Base-by-base conservation (phyloP, 2,797 vertebrate species). In the Pyrocephalus nanus region DNA sequence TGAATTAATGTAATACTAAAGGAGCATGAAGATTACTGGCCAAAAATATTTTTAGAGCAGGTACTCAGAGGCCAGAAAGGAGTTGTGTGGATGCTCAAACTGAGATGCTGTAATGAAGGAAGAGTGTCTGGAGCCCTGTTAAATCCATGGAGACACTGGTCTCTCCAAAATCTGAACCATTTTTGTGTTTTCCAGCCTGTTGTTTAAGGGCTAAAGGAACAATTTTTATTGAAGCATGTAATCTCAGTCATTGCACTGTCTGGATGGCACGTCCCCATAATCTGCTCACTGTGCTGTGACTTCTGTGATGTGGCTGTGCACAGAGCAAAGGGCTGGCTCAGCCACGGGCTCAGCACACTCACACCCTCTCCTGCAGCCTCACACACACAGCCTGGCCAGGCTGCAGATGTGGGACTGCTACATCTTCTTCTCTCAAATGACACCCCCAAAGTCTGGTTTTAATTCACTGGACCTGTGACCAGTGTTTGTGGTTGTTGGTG, bases 401-500 rank as follows among this genome's bases (percentile, higher is more conserved):
- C 6, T 69, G 53, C 40, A 38, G 17, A 22, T 4, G 8, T 50
- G 45, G 22, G 48, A 18, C 61, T 36, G 26, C 2, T 6, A 25
- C 4, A 2, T 40, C 66, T 19, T 36, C 61, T 12, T 64, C 79
- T 77, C 36, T 55, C 72, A 42, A 48, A 30, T 8, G 40, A n/a
- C 50, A 51, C 27, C 42, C 26, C 15, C 3, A 0, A 65, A 66
- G 54, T 13, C 45, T 36, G n/a, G 9, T 12, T 58, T 67, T 48
- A 34, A n/a, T n/a, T 58, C 43, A 26, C 19, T 25, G 70, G 12
- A 40, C 7, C 2, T 0, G 12, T 29, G 34, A 32, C 38, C 34
- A 30, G 26, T 0, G 2, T 9, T 55, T 0, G 0, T 34, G 61
- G 42, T 5, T 6, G 1, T 22, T 5, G 5, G 7, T 48, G 51